Evolutionary conservation across 1,140 invertebrate species (phyloP), one percentile per base, ranked within the genome.

Genomic region (Anoplolepis gracilipes): DNA sequence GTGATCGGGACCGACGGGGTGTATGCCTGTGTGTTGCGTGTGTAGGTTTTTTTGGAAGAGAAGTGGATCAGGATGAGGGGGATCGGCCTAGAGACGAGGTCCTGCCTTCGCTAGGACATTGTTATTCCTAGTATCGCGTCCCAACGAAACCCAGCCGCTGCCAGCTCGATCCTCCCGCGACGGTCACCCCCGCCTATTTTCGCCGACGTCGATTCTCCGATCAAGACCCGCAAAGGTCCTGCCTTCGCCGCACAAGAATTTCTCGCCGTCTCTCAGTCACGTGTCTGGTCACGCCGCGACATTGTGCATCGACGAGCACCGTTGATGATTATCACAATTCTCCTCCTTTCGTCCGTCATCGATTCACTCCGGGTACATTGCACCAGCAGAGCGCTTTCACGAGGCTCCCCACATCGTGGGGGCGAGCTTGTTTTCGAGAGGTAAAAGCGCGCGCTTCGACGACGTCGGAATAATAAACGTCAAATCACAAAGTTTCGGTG

Each of bases 101-200:
- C 73, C 92, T 92, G 91, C 93, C 93, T 94, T 93, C 92, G 93
- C 93, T 94, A 93, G 93, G 93, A 93, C 93, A 94, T 93, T 92
- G 90, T 93, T 88, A 88, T 84, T 90, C 78, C 85, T 90, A 73
- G 59, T 88, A 70, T 75, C 72, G 59, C 85, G 64, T 89, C 76
- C 42, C 61, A 73, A 77, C 57, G 59, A 89, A 89, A 87, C 69
- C 82, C 69, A 75, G 59, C 49, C 28, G 72, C 36, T 82, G 87
- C 85, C 72, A 85, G 84, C 88, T 77, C 87, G 86, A 84, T 87
- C 81, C 88, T 82, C 53, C 82, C 87, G 78, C 84, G 89, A 77
- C 86, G 84, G 70, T 72, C 85, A 81, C 85, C 62, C 75, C 82
- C 84, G 87, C 79, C 88, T 91, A 89, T 87, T 61, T 88, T 90